phyloP scores from a whole-genome alignment of 64 coral and sea anemone genomes.

The Stylophora pistillata region DNA sequence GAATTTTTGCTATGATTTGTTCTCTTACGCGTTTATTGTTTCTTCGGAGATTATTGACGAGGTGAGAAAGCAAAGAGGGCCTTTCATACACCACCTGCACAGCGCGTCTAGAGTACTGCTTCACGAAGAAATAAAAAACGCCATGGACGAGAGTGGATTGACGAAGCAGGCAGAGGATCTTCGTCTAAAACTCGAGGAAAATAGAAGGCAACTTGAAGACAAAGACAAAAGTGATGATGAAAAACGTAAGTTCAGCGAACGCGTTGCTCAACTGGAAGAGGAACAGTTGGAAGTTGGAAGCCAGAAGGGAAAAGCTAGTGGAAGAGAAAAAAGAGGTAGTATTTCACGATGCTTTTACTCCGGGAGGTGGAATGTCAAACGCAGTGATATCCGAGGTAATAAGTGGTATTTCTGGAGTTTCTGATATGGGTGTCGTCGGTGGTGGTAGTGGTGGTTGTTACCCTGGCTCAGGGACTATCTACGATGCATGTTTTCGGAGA shows the following conservation, averaged over 20 bases:
- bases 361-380: no score
- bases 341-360: no score
- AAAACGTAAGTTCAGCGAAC: background rate
- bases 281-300: background rate
- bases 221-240: no score
- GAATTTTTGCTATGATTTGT: no score
- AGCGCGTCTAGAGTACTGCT: conserved; percentile 6
- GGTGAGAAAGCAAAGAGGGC: background rate
- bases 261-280: background rate
- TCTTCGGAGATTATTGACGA: conserved; percentile 13
- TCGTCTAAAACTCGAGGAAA: background rate
- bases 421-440: background rate
- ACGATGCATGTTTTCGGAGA: background rate
- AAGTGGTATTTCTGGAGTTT: background rate
- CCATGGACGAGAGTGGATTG: background rate
- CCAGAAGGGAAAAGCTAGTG: background rate
- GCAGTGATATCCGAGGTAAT: no score
- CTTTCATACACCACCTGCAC: conserved; percentile 11
- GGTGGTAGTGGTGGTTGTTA: background rate
- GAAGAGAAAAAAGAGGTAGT: no score
- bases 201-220: background rate
- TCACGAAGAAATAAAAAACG: background rate
- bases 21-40: no score
- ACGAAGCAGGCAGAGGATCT: background rate
- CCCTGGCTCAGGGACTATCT: conserved; percentile 11